These are phyloP conservation scores for Platysteira castanea DNA, from an alignment of 2,113 vertebrate genomes.

Conservation along the genomic window DNA sequence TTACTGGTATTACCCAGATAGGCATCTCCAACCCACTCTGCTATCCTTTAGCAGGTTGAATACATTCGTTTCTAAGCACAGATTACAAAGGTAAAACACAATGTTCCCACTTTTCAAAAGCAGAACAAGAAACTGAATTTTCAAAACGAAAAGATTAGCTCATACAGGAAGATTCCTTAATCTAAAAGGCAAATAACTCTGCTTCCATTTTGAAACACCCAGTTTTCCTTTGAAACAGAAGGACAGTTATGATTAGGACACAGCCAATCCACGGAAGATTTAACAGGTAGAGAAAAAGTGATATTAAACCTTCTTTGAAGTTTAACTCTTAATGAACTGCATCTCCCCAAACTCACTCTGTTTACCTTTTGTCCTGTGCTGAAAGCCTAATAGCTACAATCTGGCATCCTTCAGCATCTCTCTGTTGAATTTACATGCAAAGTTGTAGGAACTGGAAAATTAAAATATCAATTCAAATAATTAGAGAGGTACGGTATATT, in stretches of 20 bases:
- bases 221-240: not conserved
- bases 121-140: not conserved
- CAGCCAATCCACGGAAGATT: not conserved
- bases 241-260: not conserved
- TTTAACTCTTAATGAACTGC: not conserved
- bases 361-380: not conserved
- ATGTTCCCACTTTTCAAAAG: not conserved
- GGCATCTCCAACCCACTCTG: not conserved
- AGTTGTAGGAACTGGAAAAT: not conserved
- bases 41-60: not conserved
- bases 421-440: not conserved
- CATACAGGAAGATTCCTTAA: not conserved
- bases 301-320: not conserved
- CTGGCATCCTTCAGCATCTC: not conserved
- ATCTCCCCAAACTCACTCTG: not conserved
- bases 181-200: not conserved
- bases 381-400: not conserved
- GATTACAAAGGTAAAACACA: not conserved
- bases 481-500: not conserved
- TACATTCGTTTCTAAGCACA: not conserved
- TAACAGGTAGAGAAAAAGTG: not conserved
- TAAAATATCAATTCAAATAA: not conserved
- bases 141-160: not conserved
- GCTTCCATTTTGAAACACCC: not conserved
- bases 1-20: not conserved